Conservation (phyloP, 2,888 invertebrate genomes). For the Apodemia duryi region DNA sequence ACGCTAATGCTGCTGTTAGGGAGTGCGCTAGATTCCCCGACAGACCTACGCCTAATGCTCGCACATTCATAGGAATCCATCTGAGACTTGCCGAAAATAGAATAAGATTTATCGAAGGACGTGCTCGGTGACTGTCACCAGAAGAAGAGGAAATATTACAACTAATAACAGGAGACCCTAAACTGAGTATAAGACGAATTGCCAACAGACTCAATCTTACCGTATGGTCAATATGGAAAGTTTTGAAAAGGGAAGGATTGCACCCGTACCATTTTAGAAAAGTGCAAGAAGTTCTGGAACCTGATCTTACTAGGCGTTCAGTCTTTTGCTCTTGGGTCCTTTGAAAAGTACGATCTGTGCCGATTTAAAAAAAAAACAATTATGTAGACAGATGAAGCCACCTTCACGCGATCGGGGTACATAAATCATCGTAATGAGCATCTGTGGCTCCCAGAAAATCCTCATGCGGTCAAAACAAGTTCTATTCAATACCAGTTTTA, state of each 20-base stretch:
- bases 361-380: slow-evolving; percentile 12
- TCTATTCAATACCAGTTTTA: slow-evolving; percentile 9
- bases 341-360: neutral
- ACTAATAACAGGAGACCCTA: neutral
- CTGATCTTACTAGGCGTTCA: neutral
- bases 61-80: slow-evolving; percentile 24
- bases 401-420: slow-evolving; percentile 11
- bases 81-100: slow-evolving; percentile 9
- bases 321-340: slow-evolving; percentile 6
- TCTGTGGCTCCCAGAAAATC: slow-evolving; percentile 10
- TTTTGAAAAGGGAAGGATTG: neutral
- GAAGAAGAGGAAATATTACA: slow-evolving; percentile 3
- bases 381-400: slow-evolving; percentile 11
- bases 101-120: neutral
- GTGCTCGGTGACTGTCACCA: neutral
- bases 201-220: neutral
- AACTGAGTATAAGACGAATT: neutral
- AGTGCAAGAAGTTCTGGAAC: neutral
- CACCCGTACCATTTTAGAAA: neutral
- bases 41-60: slow-evolving; percentile 27
- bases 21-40: slow-evolving; percentile 28
- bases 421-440: slow-evolving; percentile 11
- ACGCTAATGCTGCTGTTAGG: slow-evolving; percentile 23
- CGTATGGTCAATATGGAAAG: neutral
- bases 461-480: neutral